phyloP scores from a whole-genome alignment of 2,797 vertebrate species.

The Manis javanica region DNA sequence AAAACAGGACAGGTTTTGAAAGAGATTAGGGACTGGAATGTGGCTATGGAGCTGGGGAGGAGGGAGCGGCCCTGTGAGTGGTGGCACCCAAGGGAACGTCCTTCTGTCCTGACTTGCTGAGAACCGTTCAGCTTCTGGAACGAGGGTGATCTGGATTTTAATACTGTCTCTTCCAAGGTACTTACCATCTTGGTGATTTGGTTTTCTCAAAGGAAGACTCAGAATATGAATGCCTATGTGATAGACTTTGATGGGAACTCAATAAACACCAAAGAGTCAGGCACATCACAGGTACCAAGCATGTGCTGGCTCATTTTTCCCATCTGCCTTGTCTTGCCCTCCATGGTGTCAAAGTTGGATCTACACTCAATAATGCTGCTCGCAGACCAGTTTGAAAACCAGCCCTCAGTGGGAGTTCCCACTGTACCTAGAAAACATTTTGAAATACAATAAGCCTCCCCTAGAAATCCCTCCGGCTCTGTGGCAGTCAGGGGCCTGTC shows the following conservation, averaged over 20 bases:
- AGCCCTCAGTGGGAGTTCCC: neutral
- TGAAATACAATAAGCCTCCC: neutral
- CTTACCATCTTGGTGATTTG: neutral
- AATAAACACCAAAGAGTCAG: neutral
- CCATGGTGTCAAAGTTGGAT: neutral
- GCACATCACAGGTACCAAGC: neutral
- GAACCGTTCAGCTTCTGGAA: neutral
- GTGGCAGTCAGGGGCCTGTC: too few relatives aligned
- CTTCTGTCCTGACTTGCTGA: neutral
- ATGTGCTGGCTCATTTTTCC: neutral
- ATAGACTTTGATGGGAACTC: neutral
- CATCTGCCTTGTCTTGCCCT: neutral
- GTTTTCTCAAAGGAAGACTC: constrained; percentile 19
- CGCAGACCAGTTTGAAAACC: neutral
- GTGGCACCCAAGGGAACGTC: neutral
- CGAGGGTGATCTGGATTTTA: neutral
- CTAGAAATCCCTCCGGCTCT: neutral
- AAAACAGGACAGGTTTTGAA: neutral
- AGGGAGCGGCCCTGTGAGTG: neutral
- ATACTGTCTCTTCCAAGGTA: neutral
- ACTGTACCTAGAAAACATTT: neutral
- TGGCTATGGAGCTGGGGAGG: neutral
- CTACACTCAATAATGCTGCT: neutral
- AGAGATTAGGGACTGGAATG: neutral
- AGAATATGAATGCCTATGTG: neutral